Conservation (phyloP, 2,888 invertebrate genomes). For the Drosophila hamatofila region DNA sequence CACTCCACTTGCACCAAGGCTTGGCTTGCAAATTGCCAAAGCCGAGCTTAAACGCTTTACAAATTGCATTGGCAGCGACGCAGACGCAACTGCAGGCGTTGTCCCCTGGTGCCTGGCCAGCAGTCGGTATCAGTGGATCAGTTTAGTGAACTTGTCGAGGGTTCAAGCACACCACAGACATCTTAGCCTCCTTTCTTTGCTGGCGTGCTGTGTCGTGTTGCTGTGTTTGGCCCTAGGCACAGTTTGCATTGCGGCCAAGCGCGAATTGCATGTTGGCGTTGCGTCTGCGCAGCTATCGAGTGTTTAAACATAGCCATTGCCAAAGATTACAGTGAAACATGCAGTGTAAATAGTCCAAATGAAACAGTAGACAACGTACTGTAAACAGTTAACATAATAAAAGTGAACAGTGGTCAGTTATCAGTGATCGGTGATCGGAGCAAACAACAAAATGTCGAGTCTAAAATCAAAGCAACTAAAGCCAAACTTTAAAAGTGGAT, state of each 20-base stretch:
- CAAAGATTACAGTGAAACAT: slow-evolving; percentile 30
- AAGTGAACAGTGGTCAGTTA: slow-evolving; percentile 30
- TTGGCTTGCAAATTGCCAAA: slow-evolving; percentile 45
- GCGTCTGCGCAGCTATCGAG: slow-evolving; percentile 59
- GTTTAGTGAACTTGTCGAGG: slow-evolving; percentile 70
- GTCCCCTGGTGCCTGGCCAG: slow-evolving; percentile 17
- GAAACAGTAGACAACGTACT: slow-evolving; percentile 9
- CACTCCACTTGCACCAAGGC: slow-evolving; percentile 46
- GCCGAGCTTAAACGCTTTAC: slow-evolving; percentile 60
- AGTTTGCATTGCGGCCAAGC: slow-evolving; percentile 42
- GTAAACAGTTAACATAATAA: background rate
- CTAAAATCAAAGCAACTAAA: slow-evolving; percentile 22
- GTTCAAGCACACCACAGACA: slow-evolving; percentile 39
- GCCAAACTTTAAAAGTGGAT: slow-evolving; percentile 26
- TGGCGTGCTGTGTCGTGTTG: slow-evolving; percentile 16
- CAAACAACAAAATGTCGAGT: slow-evolving; percentile 34
- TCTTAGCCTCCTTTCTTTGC: slow-evolving; percentile 23
- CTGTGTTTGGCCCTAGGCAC: slow-evolving; percentile 4
- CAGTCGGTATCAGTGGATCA: slow-evolving; percentile 36
- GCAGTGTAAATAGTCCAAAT: slow-evolving; percentile 29
- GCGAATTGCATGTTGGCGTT: slow-evolving; percentile 65
- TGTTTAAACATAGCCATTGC: slow-evolving; percentile 32
- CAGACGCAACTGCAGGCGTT: slow-evolving; percentile 22
- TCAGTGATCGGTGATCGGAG: slow-evolving; percentile 4
- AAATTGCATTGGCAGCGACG: slow-evolving; percentile 56